These are phyloP conservation scores for Euborellia annulipes DNA, from an alignment of 1,140 invertebrate genomes.

Conservation along the genomic window DNA sequence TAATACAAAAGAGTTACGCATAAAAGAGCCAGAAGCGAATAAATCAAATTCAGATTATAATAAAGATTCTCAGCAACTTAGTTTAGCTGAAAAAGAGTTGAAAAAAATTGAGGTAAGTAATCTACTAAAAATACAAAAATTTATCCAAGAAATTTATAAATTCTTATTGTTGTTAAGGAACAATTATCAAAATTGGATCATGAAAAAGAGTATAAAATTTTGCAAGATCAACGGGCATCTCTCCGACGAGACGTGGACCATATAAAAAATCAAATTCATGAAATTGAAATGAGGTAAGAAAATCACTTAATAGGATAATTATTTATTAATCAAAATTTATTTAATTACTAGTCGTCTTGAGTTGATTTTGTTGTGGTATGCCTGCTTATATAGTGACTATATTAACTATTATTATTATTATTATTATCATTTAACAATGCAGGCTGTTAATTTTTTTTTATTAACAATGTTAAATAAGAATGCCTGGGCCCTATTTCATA, in stretches of 20 bases:
- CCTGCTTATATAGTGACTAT: no score
- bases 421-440: no score
- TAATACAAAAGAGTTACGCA: constrained; percentile 45
- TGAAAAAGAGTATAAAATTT: constrained; percentile 42
- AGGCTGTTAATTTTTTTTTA: no score
- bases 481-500: no score
- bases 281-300: constrained; percentile 37
- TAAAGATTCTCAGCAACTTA: constrained; percentile 47
- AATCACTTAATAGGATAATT: no score
- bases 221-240: constrained; percentile 33
- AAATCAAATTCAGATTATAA: constrained; percentile 53
- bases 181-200: constrained; percentile 45
- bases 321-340: no score
- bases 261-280: constrained; percentile 38
- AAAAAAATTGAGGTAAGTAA: constrained; percentile 32
- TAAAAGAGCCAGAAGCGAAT: constrained; percentile 50
- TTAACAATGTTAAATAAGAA: no score
- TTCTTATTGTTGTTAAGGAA: constrained; percentile 27
- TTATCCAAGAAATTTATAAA: no score
- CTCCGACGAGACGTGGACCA: constrained; percentile 35
- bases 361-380: no score
- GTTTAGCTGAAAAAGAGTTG: constrained; percentile 43
- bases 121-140: no score
- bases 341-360: no score
- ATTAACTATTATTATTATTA: no score